Evolutionary conservation across 2,888 invertebrate species (phyloP).

Genomic region (Cheilosia pagana): DNA sequence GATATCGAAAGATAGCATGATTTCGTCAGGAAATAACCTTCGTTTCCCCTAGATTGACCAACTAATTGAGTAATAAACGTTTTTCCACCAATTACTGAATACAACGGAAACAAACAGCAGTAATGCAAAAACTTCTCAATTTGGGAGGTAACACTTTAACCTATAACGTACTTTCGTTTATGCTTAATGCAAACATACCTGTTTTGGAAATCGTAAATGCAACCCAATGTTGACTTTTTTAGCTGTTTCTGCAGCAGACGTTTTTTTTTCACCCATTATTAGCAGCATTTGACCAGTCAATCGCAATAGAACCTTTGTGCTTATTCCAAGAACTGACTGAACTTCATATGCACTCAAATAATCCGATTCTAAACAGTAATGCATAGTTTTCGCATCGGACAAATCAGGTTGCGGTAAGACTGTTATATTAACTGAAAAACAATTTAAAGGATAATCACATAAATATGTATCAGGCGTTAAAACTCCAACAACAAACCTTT

Average conservation of each 20-base stretch:
- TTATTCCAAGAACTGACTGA: constrained; percentile 85
- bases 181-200: constrained; percentile 84
- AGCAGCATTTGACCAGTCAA: constrained; percentile 94
- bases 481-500: constrained; percentile 77
- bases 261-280: constrained; percentile 84
- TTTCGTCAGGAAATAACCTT: no score
- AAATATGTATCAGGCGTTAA: not conserved
- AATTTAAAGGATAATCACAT: not conserved
- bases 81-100: no score
- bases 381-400: constrained; percentile 76
- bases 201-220: constrained; percentile 94
- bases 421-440: constrained; percentile 79
- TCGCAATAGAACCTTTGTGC: constrained; percentile 89
- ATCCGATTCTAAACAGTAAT: constrained; percentile 77
- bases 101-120: not conserved
- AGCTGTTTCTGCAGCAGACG: constrained; percentile 81
- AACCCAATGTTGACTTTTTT: constrained; percentile 91
- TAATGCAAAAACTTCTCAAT: no score
- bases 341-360: constrained; percentile 79
- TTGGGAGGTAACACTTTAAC: no score
- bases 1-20: no score
- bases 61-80: no score
- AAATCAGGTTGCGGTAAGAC: constrained; percentile 81
- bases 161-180: not conserved
- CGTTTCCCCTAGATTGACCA: no score